phyloP scores from a whole-genome alignment of 2,888 invertebrate genomes.

The Leucania comma region DNA sequence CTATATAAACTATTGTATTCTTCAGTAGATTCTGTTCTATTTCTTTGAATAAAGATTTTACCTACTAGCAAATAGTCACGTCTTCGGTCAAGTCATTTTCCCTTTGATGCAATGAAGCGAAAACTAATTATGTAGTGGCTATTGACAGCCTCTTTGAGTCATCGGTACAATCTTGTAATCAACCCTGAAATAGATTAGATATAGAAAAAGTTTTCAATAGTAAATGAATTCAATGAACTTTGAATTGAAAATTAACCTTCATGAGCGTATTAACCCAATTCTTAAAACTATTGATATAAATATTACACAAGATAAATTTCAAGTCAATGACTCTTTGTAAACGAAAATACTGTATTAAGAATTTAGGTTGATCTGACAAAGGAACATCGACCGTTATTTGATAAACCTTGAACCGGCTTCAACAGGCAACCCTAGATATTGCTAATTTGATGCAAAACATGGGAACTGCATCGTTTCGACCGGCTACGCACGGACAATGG shows the following conservation, averaged over 20 bases:
- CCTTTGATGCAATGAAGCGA: constrained; percentile 52
- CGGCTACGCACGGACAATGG: constrained; percentile 87
- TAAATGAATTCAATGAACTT: constrained; percentile 52
- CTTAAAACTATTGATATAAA: constrained; percentile 14
- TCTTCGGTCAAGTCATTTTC: constrained; percentile 44
- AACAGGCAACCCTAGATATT: constrained; percentile 66
- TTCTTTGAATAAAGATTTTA: constrained; percentile 24
- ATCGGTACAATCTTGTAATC: constrained; percentile 48
- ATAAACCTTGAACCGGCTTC: constrained; percentile 55
- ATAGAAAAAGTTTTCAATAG: constrained; percentile 48
- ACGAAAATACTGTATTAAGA: neutral
- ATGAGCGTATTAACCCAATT: constrained; percentile 30
- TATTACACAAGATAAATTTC: constrained; percentile 36
- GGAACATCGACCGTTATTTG: constrained; percentile 33
- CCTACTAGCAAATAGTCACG: constrained; percentile 13
- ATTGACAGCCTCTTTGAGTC: constrained; percentile 51
- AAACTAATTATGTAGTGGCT: constrained; percentile 53
- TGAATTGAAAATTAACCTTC: constrained; percentile 37
- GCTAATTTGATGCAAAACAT: constrained; percentile 83
- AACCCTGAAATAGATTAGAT: constrained; percentile 56
- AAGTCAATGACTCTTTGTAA: constrained; percentile 21
- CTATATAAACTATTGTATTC: constrained; percentile 14
- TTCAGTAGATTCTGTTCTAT: constrained; percentile 8
- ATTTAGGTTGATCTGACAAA: constrained; percentile 31
- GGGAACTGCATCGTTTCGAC: constrained; percentile 84